Evolutionary conservation across 2,888 invertebrate species (phyloP), one percentile per base, ranked within the genome.

Genomic region (Ecdyonurus torrentis): DNA sequence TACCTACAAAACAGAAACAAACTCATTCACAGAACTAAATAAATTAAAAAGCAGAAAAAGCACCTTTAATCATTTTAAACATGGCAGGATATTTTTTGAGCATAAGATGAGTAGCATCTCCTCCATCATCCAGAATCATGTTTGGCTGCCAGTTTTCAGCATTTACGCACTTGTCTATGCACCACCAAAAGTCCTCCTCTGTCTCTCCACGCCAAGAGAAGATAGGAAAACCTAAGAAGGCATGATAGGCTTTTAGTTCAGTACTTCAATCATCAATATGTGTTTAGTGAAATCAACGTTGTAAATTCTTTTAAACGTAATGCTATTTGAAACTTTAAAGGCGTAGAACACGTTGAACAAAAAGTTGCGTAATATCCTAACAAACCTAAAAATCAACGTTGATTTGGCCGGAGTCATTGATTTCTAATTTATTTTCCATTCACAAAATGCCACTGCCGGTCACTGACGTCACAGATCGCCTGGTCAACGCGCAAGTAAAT

Each of bases 111-210:
- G 96, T 96, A 53, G 95, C 93, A 77, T 97, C 97, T 0, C 97
- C 97, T 0, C 97, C 97, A 74, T 97, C 96, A 72, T 97, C 97
- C 66, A 97, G 78, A 70, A 97, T 95, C 91, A 97, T 93, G 75
- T 98, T 98, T 2, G 97, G 96, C 71, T 93, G 92, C 97, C 97
- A 98, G 70, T 86, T 85, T 68, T 91, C 89, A 0, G 87, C 83
- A 68, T 91, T 91, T 1, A 97, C 87, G 74, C 96, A 95, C 72
- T 90, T 90, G 76, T 97, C 96, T 70, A 97, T 97, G 73, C 95
- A 95, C 96, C 96, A 97, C 97, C 97, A 97, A 77, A 97, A 97
- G 70, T 97, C 97, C 72, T 97, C 96, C 74, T 97, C 97, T 3
- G 92, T 91, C 75, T 97, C 95, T 0, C 95, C 94, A 63, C 95